Percentiles rank a stretch among this genome's conserved stretches.
Evolutionary conservation across 2,113 vertebrate genomes (phyloP).

Genomic region (Oostethus manadensis): DNA sequence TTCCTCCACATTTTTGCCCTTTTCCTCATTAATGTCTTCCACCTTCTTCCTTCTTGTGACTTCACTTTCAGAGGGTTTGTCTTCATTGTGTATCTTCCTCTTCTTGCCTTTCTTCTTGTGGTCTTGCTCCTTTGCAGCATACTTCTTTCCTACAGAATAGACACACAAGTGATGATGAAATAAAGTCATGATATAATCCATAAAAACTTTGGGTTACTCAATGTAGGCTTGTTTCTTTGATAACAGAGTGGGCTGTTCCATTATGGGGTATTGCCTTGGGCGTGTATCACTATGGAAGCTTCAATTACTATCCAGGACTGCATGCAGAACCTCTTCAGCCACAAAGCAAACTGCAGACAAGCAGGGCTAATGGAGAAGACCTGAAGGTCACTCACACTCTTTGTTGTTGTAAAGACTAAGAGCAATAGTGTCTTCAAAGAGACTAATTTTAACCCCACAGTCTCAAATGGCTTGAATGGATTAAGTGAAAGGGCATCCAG

Average conservation of each 20-base stretch:
- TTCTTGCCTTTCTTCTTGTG: constrained; percentile 44
- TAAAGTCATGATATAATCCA: too few species aligned
- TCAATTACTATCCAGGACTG: too few species aligned
- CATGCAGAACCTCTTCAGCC: too few species aligned
- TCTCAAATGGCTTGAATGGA: neutral
- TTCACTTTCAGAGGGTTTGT: constrained; percentile 2
- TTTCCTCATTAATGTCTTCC: neutral
- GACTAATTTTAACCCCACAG: neutral
- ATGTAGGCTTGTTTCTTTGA: too few species aligned
- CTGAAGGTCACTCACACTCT: too few species aligned
- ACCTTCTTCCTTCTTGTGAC: constrained; percentile 27
- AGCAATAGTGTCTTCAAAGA: neutral
- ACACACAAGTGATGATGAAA: neutral
- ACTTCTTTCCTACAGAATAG: neutral
- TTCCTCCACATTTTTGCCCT: constrained; percentile 5
- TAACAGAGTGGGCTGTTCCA: too few species aligned
- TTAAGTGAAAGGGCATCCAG: neutral
- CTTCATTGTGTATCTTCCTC: constrained; percentile 36
- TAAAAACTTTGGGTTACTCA: too few species aligned
- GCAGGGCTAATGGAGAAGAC: too few species aligned
- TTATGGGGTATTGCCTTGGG: too few species aligned
- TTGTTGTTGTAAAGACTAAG: too few species aligned
- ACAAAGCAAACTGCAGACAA: too few species aligned
- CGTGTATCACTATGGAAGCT: too few species aligned
- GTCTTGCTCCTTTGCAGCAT: neutral